A percentile compares a stretch with the other conserved stretches of the same genome.
These are phyloP conservation scores for Crotalus tigris DNA, from an alignment of 2,113 vertebrate species.

Conservation along the genomic window DNA sequence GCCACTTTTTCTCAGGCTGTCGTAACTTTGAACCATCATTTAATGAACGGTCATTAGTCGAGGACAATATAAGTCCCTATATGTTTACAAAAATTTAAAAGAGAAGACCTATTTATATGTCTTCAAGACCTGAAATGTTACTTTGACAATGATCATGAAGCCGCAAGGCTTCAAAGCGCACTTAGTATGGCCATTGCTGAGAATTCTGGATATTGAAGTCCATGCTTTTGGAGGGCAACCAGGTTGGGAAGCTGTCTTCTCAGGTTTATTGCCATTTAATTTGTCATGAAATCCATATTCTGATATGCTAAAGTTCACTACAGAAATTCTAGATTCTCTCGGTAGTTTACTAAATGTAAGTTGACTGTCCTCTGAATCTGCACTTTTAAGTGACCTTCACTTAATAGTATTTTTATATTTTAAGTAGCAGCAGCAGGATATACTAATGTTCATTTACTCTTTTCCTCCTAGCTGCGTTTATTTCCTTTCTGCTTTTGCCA, in stretches of 20 bases:
- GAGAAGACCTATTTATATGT: background rate
- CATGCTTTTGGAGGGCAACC: background rate
- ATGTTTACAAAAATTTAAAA: background rate
- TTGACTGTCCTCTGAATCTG: background rate
- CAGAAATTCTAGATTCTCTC: background rate
- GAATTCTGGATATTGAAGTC: background rate
- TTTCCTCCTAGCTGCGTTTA: slow-evolving; percentile 43
- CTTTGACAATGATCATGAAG: background rate
- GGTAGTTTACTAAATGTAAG: background rate
- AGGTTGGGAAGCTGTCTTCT: background rate
- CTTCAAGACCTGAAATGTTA: background rate
- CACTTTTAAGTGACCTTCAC: slow-evolving; percentile 15
- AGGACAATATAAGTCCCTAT: background rate
- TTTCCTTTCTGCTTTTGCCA: slow-evolving; percentile 57
- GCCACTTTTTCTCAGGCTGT: background rate
- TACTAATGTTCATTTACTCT: slow-evolving; percentile 25
- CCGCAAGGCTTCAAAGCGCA: background rate
- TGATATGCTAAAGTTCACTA: background rate
- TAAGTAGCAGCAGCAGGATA: slow-evolving; percentile 27
- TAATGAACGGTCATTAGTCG: background rate
- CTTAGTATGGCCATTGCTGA: background rate
- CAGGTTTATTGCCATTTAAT: background rate
- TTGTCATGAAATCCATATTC: background rate
- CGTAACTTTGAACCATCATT: background rate
- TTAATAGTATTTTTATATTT: slow-evolving; percentile 43